phyloP scores from a whole-genome alignment of 1,140 invertebrate species.

The Hormaphis cornu region DNA sequence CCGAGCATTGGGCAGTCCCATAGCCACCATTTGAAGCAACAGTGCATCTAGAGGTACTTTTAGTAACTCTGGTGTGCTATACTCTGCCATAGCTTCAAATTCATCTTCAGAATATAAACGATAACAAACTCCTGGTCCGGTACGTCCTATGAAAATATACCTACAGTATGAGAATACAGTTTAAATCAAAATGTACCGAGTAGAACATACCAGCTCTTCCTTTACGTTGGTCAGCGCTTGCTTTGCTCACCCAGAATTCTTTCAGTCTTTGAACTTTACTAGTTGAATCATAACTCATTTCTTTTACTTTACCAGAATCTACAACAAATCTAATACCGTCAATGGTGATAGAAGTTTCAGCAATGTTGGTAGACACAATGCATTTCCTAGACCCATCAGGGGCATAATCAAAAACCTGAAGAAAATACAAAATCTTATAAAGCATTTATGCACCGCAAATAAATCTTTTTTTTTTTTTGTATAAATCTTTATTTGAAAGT shows the following conservation, averaged over 20 bases:
- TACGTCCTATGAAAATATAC: constrained; percentile 45
- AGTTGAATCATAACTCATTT: constrained; percentile 87
- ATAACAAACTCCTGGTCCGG: constrained; percentile 53
- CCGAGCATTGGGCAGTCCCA: constrained; percentile 83
- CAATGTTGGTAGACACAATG: constrained; percentile 98
- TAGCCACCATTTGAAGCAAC: constrained; percentile 86
- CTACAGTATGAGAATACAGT: neutral
- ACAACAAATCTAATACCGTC: constrained; percentile 96
- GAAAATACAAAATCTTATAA: constrained; percentile 33
- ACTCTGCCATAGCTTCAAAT: constrained; percentile 66
- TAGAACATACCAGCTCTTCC: constrained; percentile 67
- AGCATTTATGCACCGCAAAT: neutral
- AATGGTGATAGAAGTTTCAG: constrained; percentile 97
- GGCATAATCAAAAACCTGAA: constrained; percentile 88
- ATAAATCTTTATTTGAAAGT: neutral
- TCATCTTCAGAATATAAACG: constrained; percentile 82
- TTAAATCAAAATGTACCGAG: neutral
- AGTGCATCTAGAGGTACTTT: constrained; percentile 86
- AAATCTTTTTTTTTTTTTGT: neutral
- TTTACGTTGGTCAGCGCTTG: constrained; percentile 93
- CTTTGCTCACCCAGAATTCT: constrained; percentile 95
- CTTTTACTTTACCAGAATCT: constrained; percentile 94
- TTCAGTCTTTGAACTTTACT: constrained; percentile 81
- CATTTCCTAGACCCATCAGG: constrained; percentile 92
- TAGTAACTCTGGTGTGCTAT: constrained; percentile 81